Evolutionary conservation across 2,113 vertebrate species (phyloP).

Genomic region (Synchiropus splendidus): DNA sequence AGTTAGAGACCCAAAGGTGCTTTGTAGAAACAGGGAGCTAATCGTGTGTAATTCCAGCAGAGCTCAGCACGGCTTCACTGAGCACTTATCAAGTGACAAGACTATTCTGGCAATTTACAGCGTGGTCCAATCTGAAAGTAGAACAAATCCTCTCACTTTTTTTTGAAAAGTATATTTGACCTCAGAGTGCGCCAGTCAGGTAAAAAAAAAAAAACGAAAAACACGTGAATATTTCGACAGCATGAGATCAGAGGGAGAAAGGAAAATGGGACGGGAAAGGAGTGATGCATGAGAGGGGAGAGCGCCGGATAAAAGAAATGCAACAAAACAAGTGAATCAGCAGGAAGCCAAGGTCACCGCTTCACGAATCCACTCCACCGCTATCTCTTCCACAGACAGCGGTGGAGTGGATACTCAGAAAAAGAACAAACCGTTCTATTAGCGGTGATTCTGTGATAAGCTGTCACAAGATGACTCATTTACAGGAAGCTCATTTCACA

Average conservation of each 20-base stretch:
- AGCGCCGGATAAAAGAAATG: constrained; percentile 33
- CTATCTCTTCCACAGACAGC: constrained; percentile 14
- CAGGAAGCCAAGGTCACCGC: constrained; percentile 44
- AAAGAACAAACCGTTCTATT: background rate
- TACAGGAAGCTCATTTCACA: too few species aligned
- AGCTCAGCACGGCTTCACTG: constrained; percentile 2
- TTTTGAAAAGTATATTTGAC: constrained; percentile 25
- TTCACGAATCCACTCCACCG: background rate
- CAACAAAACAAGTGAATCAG: constrained; percentile 49
- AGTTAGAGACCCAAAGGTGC: constrained; percentile 13
- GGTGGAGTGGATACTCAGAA: background rate
- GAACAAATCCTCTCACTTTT: constrained; percentile 14
- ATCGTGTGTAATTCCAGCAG: constrained; percentile 19
- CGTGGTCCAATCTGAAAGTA: constrained; percentile 1
- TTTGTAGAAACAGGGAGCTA: constrained; percentile 16
- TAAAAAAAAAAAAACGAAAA: constrained; percentile 1
- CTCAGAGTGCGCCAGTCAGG: constrained; percentile 1
- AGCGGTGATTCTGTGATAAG: too few species aligned
- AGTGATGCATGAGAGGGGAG: constrained; percentile 14
- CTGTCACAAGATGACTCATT: too few species aligned
- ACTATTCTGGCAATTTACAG: constrained; percentile 9
- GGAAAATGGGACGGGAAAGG: constrained; percentile 22
- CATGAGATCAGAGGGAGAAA: constrained; percentile 31
- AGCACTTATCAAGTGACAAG: constrained; percentile 6
- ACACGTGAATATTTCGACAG: constrained; percentile 40